Evolutionary conservation across 2,113 vertebrate species (phyloP).

Genomic region (Plestiodon gilberti): DNA sequence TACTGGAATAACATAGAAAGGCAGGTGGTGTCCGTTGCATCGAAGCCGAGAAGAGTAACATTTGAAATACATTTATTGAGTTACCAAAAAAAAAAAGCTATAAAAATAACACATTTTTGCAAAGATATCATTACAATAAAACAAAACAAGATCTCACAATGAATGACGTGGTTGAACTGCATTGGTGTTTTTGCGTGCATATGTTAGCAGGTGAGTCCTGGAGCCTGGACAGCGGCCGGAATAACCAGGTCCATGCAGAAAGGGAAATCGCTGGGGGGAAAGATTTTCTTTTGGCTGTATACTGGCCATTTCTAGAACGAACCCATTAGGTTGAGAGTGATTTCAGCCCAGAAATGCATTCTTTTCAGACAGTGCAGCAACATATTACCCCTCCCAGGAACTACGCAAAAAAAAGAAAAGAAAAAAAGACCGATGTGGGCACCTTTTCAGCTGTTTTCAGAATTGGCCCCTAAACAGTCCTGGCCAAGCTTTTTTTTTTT

Average conservation of each 20-base stretch:
- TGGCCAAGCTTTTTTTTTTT: no score
- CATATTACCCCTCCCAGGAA: no score
- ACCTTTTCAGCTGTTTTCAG: no score
- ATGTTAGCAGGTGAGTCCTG: not conserved
- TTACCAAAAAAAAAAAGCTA: constrained; percentile 63
- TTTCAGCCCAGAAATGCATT: not conserved
- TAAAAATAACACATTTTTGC: constrained; percentile 70
- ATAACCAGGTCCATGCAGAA: not conserved
- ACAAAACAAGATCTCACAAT: constrained; percentile 61
- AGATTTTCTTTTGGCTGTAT: not conserved
- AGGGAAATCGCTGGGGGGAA: not conserved
- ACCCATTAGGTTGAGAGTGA: no score
- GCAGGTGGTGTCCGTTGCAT: no score
- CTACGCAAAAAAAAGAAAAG: no score
- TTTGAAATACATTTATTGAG: constrained; percentile 66
- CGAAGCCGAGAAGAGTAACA: not conserved
- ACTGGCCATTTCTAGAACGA: not conserved
- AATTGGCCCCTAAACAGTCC: no score
- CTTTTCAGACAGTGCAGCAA: no score
- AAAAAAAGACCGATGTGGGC: no score
- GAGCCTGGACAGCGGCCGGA: not conserved
- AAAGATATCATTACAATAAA: constrained; percentile 58
- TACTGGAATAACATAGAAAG: no score
- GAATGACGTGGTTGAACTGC: constrained; percentile 40
- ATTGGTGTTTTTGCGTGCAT: not conserved